These are phyloP conservation scores for Amphiura filiformis DNA, from an alignment of 35 echinoderm and acorn worm genomes.

Conservation along the genomic window DNA sequence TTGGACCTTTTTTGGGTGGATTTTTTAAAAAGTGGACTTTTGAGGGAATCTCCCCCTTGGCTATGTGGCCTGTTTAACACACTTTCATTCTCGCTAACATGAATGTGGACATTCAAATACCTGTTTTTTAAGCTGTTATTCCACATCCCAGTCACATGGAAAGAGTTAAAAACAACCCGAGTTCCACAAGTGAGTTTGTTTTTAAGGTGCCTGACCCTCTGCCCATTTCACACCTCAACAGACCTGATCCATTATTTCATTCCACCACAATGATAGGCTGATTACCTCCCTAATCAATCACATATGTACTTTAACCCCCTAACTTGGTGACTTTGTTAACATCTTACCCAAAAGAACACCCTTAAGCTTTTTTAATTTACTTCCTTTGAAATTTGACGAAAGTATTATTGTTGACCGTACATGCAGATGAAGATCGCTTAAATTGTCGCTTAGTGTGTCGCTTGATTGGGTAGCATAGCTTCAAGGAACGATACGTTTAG, in stretches of 20 bases:
- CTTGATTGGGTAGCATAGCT: neutral
- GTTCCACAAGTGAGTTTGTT: too few species aligned
- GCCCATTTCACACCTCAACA: neutral
- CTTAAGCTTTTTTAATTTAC: constrained; percentile 11
- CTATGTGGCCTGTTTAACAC: too few species aligned
- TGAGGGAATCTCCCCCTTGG: too few species aligned
- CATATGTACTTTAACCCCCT: neutral
- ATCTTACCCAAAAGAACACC: neutral
- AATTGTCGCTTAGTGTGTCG: neutral
- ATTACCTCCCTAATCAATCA: neutral
- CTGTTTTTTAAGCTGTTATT: too few species aligned
- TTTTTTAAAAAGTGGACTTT: too few species aligned
- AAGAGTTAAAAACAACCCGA: too few species aligned
- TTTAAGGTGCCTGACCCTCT: neutral
- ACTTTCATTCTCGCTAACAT: too few species aligned
- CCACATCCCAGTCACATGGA: too few species aligned
- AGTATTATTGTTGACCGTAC: neutral
- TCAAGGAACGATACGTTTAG: neutral
- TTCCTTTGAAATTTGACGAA: neutral
- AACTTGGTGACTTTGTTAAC: neutral
- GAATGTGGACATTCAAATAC: too few species aligned
- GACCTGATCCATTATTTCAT: neutral
- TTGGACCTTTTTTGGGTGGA: too few species aligned
- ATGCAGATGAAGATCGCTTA: neutral
- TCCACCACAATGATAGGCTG: neutral